Percentiles rank a stretch among this genome's conserved stretches.
phyloP scores from a whole-genome alignment of 1,140 invertebrate species.

The Panagrolaimus sp. region DNA sequence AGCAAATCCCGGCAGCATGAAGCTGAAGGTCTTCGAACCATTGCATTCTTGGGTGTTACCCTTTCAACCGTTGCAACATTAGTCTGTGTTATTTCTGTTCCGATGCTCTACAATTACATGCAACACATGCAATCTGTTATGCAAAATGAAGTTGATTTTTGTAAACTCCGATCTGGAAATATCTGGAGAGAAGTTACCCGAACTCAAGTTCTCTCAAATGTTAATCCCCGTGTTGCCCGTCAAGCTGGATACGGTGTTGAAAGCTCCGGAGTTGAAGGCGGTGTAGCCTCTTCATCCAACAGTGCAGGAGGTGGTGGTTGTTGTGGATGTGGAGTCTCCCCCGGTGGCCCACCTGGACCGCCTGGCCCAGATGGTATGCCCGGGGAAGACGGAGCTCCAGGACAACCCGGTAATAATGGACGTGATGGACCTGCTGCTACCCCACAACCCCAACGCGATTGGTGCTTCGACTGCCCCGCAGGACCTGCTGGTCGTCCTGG shows the following conservation, averaged over 20 bases:
- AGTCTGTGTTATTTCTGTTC: slow-evolving; percentile 50
- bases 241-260: slow-evolving; percentile 9
- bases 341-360: slow-evolving; percentile 40
- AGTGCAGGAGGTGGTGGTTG: slow-evolving; percentile 7
- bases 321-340: slow-evolving; percentile 41
- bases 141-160: slow-evolving; percentile 43
- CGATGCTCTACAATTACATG: slow-evolving; percentile 59
- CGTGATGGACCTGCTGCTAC: slow-evolving; percentile 15
- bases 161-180: slow-evolving; percentile 21
- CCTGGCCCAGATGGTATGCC: slow-evolving; percentile 34
- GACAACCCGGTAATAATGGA: slow-evolving; percentile 17
- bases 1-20: slow-evolving; percentile 14
- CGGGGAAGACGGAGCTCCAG: slow-evolving; percentile 29
- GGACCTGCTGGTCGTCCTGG: slow-evolving; percentile 37
- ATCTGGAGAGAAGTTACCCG: slow-evolving; percentile 28
- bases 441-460: slow-evolving; percentile 21
- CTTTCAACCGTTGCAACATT: slow-evolving; percentile 47
- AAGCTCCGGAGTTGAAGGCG: too few species aligned
- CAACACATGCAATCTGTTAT: slow-evolving; percentile 39
- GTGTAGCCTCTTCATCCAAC: too few species aligned
- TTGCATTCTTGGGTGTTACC: slow-evolving; percentile 50
- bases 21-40: slow-evolving; percentile 32
- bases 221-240: slow-evolving; percentile 9
- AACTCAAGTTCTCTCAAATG: slow-evolving; percentile 24
- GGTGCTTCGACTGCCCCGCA: slow-evolving; percentile 29